Base-by-base conservation (phyloP, 1,140 invertebrate genomes). In the Zophobas atratus region DNA sequence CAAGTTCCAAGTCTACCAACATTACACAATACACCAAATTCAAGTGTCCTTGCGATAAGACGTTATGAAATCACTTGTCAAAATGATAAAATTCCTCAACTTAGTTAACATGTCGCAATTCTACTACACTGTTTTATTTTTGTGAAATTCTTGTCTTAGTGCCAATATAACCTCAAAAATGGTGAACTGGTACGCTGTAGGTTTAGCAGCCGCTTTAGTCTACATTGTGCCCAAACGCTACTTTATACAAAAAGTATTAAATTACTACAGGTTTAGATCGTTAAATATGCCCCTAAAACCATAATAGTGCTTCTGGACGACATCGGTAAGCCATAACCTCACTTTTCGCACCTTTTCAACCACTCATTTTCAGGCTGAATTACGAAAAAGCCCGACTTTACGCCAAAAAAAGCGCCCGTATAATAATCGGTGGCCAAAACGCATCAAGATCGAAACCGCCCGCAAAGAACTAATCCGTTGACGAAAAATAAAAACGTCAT, bases 291-390 rank as follows among this genome's bases (percentile, higher is more conserved):
- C 49, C 71, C 38, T 6, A 73, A 73, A 32, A 39, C 36, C 0
- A 36, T 55, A 39, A 73, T 73, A 53, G 71, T 73, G 34, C 38
- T 73, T 56, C 34, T 73, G 36, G 71, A 73, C 55, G 36, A 73
- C 35, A 56, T 73, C 55, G 71, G 71, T 72, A 36, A 36, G 36
- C 56, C 49, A 73, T 73, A 67, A 67, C 60, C 60, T 67, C 60
- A 67, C 8, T 43, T 43, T n/a, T 41, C 6, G 1, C 39, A 39
- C 39, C 38, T n/a, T 33, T 20, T 67, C n/a, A 43, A 67, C 6
- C 6, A 20, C 56, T 1, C 6, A 72, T 38, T 73, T 71, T 39
- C 55, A 73, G 71, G 71, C 6, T 73, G 35, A 73, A 73, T 49
- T 73, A 73, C 32, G 49, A 56, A 56, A 73, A 73, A 49, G 71